Evolutionary conservation across 2,888 invertebrate species (phyloP).

Genomic region (Clivina fossor): DNA sequence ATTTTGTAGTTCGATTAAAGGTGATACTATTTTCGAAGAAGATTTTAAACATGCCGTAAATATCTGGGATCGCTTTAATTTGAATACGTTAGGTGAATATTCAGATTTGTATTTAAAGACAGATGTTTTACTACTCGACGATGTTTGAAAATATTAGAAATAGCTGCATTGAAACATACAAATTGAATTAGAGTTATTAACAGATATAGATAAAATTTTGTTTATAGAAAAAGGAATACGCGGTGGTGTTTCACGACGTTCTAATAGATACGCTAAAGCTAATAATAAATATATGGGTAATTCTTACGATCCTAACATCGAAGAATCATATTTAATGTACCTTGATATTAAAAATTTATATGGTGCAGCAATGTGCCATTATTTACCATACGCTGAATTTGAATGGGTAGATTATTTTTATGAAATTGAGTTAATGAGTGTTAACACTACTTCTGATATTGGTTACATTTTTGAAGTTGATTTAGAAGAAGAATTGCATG

Average conservation of each 20-base stretch:
- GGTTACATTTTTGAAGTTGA: conserved; percentile 52
- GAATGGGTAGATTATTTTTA: conserved; percentile 5
- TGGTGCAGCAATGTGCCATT: conserved; percentile 39
- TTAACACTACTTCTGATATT: conserved; percentile 35
- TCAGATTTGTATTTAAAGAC: conserved; percentile 43
- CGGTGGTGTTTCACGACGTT: conserved; percentile 45
- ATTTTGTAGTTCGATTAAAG: conserved; percentile 41
- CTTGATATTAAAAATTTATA: conserved; percentile 45
- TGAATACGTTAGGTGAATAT: conserved; percentile 46
- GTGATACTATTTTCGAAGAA: conserved; percentile 38
- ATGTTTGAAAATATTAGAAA: conserved; percentile 46
- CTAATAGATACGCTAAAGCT: conserved; percentile 44
- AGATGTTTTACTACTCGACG: conserved; percentile 44
- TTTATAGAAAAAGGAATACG: conserved; percentile 45
- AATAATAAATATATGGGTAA: conserved; percentile 47
- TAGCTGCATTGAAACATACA: conserved; percentile 39
- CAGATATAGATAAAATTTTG: conserved; percentile 46
- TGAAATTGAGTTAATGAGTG: conserved; percentile 11
- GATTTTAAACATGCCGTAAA: conserved; percentile 46
- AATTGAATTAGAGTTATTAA: conserved; percentile 45
- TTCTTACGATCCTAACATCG: conserved; percentile 41
- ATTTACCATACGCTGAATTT: conserved; percentile 4
- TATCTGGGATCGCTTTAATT: conserved; percentile 46
- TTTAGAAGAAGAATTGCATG: conserved; percentile 46
- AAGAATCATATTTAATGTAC: conserved; percentile 42